Base-by-base conservation (phyloP, 2,888 invertebrate species). In the Drosophila anomalata region DNA sequence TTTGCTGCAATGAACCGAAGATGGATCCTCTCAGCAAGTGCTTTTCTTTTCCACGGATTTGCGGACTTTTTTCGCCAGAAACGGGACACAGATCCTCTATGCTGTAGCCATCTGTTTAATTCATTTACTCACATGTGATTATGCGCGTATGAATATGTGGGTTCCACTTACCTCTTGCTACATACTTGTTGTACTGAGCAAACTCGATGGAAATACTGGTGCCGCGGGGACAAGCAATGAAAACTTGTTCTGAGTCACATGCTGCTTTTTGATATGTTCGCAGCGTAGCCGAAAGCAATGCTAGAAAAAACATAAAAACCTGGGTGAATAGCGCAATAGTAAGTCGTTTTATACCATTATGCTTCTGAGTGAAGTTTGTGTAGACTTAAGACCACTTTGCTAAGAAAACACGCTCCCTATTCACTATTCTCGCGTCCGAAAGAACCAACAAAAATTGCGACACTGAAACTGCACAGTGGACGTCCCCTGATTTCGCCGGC, bases 121-220 rank as follows among this genome's bases (percentile, higher is more conserved):
- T 17, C 4, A 36, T n/a, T n/a, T 36, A 11, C 33, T 33, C 33
- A 33, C 33, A 33, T 4, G 3, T 39, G 46, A 11, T 20, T 20
- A 14, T 11, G 2, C 33, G 33, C 11, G 12, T 33, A 1, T 12
- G 5, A 20, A 8, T 14, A 17, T 2, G 6, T 17, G 8, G 14
- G 3, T 20, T 8, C 59, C 48, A 81, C 90, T 90, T 83, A 91
- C 91, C 91, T 87, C 89, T 90, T 53, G 89, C 88, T 67, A 90
- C 87, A 56, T 90, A 89, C 77, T 90, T 90, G 81, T 91, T 91
- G 80, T 97, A 98, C 91, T 97, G 96, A 20, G 98, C 97, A 83
- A 97, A 94, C 89, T 97, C 96, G 83, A 98, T 96, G 86, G 96
- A 95, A 90, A 99, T 97, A 87, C 97, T 96, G 42, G 98, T 98